A percentile compares a stretch with the other conserved stretches of the same genome.
phyloP scores from a whole-genome alignment of 2,888 invertebrate species.

The Athalia cordata region DNA sequence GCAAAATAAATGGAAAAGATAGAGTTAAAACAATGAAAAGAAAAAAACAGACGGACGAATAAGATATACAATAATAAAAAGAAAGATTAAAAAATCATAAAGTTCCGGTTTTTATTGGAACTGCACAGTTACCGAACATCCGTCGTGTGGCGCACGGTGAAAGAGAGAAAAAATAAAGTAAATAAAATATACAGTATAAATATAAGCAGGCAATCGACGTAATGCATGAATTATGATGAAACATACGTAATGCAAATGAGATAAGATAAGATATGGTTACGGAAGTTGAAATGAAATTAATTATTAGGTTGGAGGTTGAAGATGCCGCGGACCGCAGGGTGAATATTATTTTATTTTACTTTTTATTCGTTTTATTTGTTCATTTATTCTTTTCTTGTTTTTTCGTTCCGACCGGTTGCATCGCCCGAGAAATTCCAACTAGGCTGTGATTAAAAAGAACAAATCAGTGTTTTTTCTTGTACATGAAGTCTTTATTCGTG shows the following conservation, averaged over 20 bases:
- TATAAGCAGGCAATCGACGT: constrained; percentile 26
- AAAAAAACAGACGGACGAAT: not conserved
- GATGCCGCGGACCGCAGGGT: constrained; percentile 43
- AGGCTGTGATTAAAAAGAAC: constrained; percentile 84
- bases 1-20: no score
- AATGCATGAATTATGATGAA: constrained; percentile 22
- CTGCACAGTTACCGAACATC: constrained; percentile 20
- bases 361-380: no score
- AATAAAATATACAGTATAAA: constrained; percentile 4
- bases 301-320: constrained; percentile 32
- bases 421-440: constrained; percentile 82
- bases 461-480: constrained; percentile 46
- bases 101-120: not conserved
- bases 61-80: not conserved
- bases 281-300: not conserved
- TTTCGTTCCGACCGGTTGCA: constrained; percentile 53
- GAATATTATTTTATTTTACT: not conserved
- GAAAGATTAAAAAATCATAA: not conserved
- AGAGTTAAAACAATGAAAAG: no score
- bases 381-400: not conserved
- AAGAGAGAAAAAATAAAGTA: no score
- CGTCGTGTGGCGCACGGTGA: constrained; percentile 5
- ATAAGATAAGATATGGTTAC: not conserved
- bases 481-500: constrained; percentile 30
- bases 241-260: no score